A percentile compares a stretch with the other conserved stretches of the same genome.
Conservation (phyloP, 1,140 invertebrate genomes). For the Brachionus angularis region DNA sequence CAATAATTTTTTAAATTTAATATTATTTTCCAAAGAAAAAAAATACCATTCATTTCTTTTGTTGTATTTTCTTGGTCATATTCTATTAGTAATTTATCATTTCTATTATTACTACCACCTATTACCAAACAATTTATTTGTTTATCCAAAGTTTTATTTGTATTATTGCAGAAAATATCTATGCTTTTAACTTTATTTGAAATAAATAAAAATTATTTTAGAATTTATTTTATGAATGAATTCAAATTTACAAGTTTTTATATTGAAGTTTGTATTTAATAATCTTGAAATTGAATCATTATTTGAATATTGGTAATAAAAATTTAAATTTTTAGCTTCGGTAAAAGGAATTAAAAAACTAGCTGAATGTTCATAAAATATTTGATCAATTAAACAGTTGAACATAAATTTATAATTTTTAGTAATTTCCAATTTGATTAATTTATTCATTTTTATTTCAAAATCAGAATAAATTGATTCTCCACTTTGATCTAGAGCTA, state of each 20-base stretch:
- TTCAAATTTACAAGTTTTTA: too few species aligned
- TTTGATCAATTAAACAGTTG: not conserved
- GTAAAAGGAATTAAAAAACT: too few species aligned
- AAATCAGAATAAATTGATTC: not conserved
- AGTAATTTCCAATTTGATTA: not conserved
- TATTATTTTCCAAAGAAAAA: too few species aligned
- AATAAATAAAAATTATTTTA: too few species aligned
- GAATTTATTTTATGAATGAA: too few species aligned
- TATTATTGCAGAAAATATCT: conserved; percentile 1
- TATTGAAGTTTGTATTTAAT: not conserved
- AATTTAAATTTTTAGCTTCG: conserved; percentile 6
- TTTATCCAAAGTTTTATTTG: not conserved
- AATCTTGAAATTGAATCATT: not conserved
- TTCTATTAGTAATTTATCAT: not conserved
- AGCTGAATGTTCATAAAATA: conserved; percentile 1
- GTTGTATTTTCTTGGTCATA: too few species aligned
- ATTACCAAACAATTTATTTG: not conserved
- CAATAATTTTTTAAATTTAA: too few species aligned
- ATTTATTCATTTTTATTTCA: not conserved
- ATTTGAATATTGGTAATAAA: not conserved
- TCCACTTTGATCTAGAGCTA: not conserved
- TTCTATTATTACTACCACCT: not conserved
- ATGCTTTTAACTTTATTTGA: not conserved
- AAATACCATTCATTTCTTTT: too few species aligned
- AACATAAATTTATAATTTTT: conserved; percentile 32